Conservation (phyloP, 2,888 invertebrate species). For the Thalpophila matura region DNA sequence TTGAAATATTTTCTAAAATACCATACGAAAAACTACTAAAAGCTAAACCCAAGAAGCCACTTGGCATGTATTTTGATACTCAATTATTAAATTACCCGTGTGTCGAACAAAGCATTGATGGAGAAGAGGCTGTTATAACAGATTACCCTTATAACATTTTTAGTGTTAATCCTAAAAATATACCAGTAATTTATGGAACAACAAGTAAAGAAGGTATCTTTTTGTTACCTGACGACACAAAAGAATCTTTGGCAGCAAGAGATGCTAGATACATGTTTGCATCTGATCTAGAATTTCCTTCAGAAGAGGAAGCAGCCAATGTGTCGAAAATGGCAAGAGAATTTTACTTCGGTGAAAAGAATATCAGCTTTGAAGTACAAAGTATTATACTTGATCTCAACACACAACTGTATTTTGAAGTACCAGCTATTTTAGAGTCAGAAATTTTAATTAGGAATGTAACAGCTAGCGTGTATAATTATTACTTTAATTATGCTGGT, state of each 20-base stretch:
- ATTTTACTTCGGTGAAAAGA: slow-evolving; percentile 86
- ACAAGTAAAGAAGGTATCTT: slow-evolving; percentile 82
- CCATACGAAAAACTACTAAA: slow-evolving; percentile 72
- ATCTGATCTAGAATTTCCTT: slow-evolving; percentile 79
- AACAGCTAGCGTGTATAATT: slow-evolving; percentile 77
- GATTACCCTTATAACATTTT: slow-evolving; percentile 83
- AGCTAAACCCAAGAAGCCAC: slow-evolving; percentile 73
- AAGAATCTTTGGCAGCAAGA: slow-evolving; percentile 70
- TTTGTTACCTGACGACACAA: slow-evolving; percentile 61
- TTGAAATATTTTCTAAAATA: slow-evolving; percentile 75
- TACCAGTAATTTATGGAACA: slow-evolving; percentile 77
- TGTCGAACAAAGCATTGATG: slow-evolving; percentile 78
- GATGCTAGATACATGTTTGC: slow-evolving; percentile 80
- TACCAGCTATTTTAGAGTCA: slow-evolving; percentile 80
- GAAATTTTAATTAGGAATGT: slow-evolving; percentile 65
- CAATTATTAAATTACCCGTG: slow-evolving; percentile 82
- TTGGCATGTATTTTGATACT: slow-evolving; percentile 81
- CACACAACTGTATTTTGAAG: slow-evolving; percentile 83
- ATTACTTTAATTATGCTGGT: slow-evolving; percentile 81
- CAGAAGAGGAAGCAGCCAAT: slow-evolving; percentile 72
- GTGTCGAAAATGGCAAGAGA: slow-evolving; percentile 74
- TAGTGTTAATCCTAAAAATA: slow-evolving; percentile 69
- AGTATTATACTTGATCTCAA: slow-evolving; percentile 79
- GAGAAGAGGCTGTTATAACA: slow-evolving; percentile 76
- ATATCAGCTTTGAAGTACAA: slow-evolving; percentile 77